These are phyloP conservation scores for Athrips mouffetella DNA, from an alignment of 2,888 invertebrate species.

Conservation along the genomic window DNA sequence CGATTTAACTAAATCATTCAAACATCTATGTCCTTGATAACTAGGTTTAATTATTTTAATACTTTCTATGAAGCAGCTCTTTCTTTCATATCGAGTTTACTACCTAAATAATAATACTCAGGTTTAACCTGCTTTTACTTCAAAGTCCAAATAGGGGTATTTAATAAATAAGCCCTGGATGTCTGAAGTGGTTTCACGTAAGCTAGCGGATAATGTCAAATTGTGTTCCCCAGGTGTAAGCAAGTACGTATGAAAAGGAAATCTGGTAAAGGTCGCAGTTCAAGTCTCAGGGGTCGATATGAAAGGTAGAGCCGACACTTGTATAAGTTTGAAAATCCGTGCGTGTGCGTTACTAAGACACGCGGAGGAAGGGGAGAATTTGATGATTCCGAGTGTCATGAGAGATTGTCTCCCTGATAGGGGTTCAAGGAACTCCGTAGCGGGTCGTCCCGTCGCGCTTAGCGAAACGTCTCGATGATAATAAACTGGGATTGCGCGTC, in stretches of 20 bases:
- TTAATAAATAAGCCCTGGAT: constrained; percentile 24
- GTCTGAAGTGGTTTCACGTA: constrained; percentile 22
- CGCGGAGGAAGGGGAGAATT: not conserved
- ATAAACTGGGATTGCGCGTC: constrained; percentile 46
- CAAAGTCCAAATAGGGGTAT: constrained; percentile 22
- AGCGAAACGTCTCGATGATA: constrained; percentile 21
- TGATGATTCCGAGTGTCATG: not conserved
- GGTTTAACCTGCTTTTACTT: too few relatives aligned
- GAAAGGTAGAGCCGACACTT: constrained; percentile 16
- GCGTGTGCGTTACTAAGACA: not conserved
- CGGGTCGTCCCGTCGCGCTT: constrained; percentile 30
- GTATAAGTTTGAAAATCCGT: too few relatives aligned
- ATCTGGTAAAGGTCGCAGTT: constrained; percentile 59
- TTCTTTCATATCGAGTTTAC: too few relatives aligned
- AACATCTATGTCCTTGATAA: too few relatives aligned
- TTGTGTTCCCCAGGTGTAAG: constrained; percentile 34
- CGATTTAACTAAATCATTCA: not conserved
- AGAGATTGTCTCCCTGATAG: not conserved
- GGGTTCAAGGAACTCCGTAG: constrained; percentile 43
- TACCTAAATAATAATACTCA: too few relatives aligned
- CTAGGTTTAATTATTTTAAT: too few relatives aligned
- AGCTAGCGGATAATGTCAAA: constrained; percentile 22
- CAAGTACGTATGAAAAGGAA: constrained; percentile 33
- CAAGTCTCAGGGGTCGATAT: constrained; percentile 57
- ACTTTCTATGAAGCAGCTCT: too few relatives aligned